Conservation (phyloP, 2,888 invertebrate species). For the Heteropelma amictum region DNA sequence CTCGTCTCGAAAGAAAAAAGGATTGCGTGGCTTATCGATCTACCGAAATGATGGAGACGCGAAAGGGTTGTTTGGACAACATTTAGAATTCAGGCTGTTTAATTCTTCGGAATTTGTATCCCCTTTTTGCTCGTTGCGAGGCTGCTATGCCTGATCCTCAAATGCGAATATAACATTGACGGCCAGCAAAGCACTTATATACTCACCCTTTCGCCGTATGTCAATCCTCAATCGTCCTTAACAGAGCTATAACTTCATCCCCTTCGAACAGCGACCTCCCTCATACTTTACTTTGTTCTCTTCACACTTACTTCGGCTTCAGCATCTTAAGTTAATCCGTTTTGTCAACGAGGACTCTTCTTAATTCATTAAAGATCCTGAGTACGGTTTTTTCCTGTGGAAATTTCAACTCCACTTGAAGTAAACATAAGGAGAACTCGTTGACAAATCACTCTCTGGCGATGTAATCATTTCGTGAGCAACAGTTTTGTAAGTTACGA, state of each 20-base stretch:
- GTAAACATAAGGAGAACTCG: too few species aligned
- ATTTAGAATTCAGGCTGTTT: constrained; percentile 69
- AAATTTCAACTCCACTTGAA: constrained; percentile 24
- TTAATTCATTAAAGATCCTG: constrained; percentile 70
- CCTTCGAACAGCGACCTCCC: constrained; percentile 15
- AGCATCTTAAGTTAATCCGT: constrained; percentile 72
- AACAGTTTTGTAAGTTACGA: too few species aligned
- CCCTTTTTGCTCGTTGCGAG: constrained; percentile 52
- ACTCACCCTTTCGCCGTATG: constrained; percentile 4
- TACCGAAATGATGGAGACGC: constrained; percentile 78
- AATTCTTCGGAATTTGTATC: constrained; percentile 63
- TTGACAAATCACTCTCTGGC: too few species aligned
- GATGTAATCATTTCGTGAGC: too few species aligned
- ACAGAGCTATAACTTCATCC: constrained; percentile 10
- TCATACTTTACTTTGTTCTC: constrained; percentile 20
- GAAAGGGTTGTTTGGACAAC: constrained; percentile 78
- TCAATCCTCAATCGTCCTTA: constrained; percentile 33
- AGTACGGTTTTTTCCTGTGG: constrained; percentile 21
- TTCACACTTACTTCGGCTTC: constrained; percentile 49
- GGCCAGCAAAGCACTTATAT: constrained; percentile 18
- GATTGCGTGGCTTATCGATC: constrained; percentile 72
- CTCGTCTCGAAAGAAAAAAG: background rate
- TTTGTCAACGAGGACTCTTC: constrained; percentile 73
- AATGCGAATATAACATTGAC: constrained; percentile 34
- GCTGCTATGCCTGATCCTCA: constrained; percentile 48